Conservation (phyloP, 2,888 invertebrate genomes). For the Ennomos erosarius region DNA sequence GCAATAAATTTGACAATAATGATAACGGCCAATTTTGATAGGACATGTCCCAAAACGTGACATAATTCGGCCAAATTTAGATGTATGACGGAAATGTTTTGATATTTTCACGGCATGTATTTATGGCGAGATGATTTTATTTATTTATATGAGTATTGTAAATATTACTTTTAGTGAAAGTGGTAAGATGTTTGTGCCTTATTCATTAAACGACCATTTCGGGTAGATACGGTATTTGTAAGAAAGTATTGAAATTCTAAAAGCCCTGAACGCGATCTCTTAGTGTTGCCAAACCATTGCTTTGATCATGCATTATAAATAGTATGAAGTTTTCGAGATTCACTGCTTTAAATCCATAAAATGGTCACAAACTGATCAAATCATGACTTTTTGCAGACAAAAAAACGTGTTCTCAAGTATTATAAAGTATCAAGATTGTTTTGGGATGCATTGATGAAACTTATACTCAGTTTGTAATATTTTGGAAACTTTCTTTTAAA, state of each 20-base stretch:
- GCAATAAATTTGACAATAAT: constrained; percentile 38
- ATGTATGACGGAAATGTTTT: constrained; percentile 23
- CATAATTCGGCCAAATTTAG: constrained; percentile 25
- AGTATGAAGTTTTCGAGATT: not conserved
- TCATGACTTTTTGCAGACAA: no score
- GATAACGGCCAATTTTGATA: constrained; percentile 27
- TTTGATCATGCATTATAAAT: not conserved
- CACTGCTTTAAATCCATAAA: no score
- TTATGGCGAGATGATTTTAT: constrained; percentile 42
- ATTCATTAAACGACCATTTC: constrained; percentile 47
- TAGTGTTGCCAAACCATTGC: constrained; percentile 5
- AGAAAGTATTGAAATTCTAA: constrained; percentile 9
- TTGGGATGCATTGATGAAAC: no score
- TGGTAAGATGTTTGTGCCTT: constrained; percentile 72
- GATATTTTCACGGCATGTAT: constrained; percentile 32
- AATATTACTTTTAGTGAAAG: constrained; percentile 62
- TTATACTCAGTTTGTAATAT: no score
- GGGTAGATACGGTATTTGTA: constrained; percentile 39
- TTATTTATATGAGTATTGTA: constrained; percentile 63
- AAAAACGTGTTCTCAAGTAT: no score
- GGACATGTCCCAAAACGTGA: not conserved
- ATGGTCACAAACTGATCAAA: no score
- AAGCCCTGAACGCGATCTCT: constrained; percentile 4
- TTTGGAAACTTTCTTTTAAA: no score
- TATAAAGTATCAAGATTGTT: no score